Base-by-base conservation (phyloP, 1,140 invertebrate genomes). In the Zaprionus lachaisei region DNA sequence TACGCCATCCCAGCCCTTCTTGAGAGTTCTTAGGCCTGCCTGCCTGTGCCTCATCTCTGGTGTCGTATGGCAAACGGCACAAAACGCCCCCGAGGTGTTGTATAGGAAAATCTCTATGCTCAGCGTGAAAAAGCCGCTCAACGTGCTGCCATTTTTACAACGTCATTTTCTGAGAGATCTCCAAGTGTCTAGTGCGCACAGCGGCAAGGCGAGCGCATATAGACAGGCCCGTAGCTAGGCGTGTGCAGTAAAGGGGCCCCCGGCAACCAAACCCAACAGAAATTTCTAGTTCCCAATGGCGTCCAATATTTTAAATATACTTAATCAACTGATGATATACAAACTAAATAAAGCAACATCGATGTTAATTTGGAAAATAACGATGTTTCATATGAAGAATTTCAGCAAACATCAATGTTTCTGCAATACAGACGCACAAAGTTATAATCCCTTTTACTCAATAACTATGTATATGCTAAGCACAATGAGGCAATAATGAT, bases 41-140 rank as follows among this genome's bases (percentile, higher is more conserved):
- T 67, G 63, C 24, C 41, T 17, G n/a, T 71, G 64, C 56, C 56
- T 55, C 62, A 76, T 55, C 60, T 68, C 41, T 66, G 84, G 86
- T 91, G 85, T 91, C 86, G 77, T 90, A 91, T 91, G 79, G 81
- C 81, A 76, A 78, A 74, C 75, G 76, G 75, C 69, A 74, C 61
- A 90, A 77, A 90, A 89, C 84, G 85, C 84, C 84, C 85, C 82
- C 85, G 89, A 90, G 81, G 79, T 89, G 85, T 85, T 89, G 69
- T 81, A 73, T 78, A 89, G 77, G 55, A 90, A 89, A 81, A 90
- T 47, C 41, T 85, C 69, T 85, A 51, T 57, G 22, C 85, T 89
- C 80, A 72, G 72, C 78, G 71, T 71, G 75, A 81, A 82, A 75
- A 74, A 65, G 56, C 72, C 72, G 72, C 68, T 76, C 69, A 76